phyloP scores from a whole-genome alignment of 2,888 invertebrate genomes.

The Lepeophtheirus nordmannii region DNA sequence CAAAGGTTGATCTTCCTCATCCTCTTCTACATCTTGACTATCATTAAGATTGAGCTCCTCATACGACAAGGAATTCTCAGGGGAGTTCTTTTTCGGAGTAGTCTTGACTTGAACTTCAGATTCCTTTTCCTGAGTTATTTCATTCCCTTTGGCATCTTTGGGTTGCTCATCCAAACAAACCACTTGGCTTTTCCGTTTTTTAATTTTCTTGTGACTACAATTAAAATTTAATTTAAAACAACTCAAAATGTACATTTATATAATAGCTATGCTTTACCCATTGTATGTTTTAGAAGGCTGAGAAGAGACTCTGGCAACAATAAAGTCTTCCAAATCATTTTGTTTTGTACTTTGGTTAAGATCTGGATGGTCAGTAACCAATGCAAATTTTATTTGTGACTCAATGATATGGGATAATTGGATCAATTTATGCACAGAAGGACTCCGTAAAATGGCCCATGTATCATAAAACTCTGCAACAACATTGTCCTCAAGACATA shows the following conservation, averaged over 20 bases:
- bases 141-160: background rate
- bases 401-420: background rate
- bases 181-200: background rate
- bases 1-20: slow-evolving; percentile 12
- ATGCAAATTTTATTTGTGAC: background rate
- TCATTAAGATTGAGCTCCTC: too few species aligned
- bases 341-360: background rate
- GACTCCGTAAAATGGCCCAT: background rate
- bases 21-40: too few species aligned
- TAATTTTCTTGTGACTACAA: background rate
- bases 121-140: background rate
- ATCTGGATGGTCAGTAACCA: background rate
- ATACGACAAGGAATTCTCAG: too few species aligned
- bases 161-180: background rate
- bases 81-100: background rate
- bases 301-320: background rate
- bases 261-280: background rate
- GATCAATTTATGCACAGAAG: background rate
- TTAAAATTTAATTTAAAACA: background rate
- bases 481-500: background rate
- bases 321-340: background rate
- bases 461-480: background rate
- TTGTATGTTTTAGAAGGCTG: background rate
- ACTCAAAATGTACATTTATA: background rate
- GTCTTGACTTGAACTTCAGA: background rate